Percentiles rank a stretch among this genome's conserved stretches.
Conservation (phyloP, 2,888 invertebrate species). For the Lacanobia wlatinum region DNA sequence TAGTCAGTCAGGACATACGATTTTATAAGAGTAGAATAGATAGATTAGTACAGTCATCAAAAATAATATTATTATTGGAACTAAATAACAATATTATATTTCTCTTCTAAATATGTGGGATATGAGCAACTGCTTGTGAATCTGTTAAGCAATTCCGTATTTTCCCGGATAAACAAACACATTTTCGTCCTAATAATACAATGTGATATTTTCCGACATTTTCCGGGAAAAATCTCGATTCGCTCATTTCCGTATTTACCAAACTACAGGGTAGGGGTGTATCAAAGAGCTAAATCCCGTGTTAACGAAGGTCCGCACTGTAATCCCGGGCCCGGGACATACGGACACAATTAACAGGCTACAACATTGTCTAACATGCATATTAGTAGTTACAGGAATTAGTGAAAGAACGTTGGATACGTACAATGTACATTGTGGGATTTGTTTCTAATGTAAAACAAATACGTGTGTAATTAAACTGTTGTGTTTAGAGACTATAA, state of each 20-base stretch:
- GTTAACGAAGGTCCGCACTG: constrained; percentile 80
- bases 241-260: constrained; percentile 60
- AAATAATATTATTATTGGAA: neutral
- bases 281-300: constrained; percentile 80
- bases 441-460: constrained; percentile 55
- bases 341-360: constrained; percentile 80
- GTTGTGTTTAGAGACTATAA: constrained; percentile 22
- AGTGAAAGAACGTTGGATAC: constrained; percentile 44
- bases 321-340: constrained; percentile 76
- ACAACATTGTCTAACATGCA: constrained; percentile 66
- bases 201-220: constrained; percentile 29
- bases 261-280: constrained; percentile 62
- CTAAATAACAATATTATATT: neutral
- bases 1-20: too few species aligned
- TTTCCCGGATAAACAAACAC: constrained; percentile 31
- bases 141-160: neutral
- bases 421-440: constrained; percentile 28
- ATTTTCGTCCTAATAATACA: constrained; percentile 40
- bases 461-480: constrained; percentile 53
- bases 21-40: too few species aligned
- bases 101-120: neutral
- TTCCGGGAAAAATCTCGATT: constrained; percentile 57
- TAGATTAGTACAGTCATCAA: too few species aligned
- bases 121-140: neutral
- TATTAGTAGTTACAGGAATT: constrained; percentile 61